Conservation (phyloP, 2,797 vertebrate species). For the Remorina albescens region DNA sequence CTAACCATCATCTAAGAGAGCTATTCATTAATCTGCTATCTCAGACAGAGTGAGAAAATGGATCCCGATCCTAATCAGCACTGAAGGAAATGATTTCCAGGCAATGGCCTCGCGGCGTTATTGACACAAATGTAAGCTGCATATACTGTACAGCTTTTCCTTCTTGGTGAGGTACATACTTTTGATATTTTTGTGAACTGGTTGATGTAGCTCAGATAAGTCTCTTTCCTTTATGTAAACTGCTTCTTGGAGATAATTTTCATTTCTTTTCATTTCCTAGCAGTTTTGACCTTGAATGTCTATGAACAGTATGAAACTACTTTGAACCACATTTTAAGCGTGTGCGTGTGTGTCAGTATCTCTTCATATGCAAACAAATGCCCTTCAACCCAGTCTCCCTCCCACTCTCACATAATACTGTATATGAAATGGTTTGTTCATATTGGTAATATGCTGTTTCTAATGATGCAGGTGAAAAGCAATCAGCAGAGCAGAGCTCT, state of each 20-base stretch:
- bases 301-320: slow-evolving; percentile 9
- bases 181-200: not conserved
- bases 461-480: slow-evolving; percentile 82
- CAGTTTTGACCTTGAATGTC: slow-evolving; percentile 32
- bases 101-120: slow-evolving; percentile 16
- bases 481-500: slow-evolving; percentile 75
- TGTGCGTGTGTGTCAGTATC: not conserved
- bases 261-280: slow-evolving; percentile 31
- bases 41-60: slow-evolving; percentile 39
- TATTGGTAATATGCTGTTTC: slow-evolving; percentile 74
- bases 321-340: slow-evolving; percentile 19
- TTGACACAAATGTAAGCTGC: slow-evolving; percentile 14
- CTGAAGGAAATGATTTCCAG: slow-evolving; percentile 55
- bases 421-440: slow-evolving; percentile 72
- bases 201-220: slow-evolving; percentile 14
- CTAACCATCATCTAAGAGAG: slow-evolving; percentile 27
- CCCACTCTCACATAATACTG: slow-evolving; percentile 38
- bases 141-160: slow-evolving; percentile 3
- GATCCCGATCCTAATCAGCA: slow-evolving; percentile 56
- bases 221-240: slow-evolving; percentile 19
- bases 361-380: not conserved
- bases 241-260: slow-evolving; percentile 29
- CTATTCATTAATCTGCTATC: slow-evolving; percentile 63
- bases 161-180: not conserved
- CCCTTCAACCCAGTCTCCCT: not conserved